phyloP scores from a whole-genome alignment of 2,113 vertebrate genomes.

The Sphyrna mokarran region DNA sequence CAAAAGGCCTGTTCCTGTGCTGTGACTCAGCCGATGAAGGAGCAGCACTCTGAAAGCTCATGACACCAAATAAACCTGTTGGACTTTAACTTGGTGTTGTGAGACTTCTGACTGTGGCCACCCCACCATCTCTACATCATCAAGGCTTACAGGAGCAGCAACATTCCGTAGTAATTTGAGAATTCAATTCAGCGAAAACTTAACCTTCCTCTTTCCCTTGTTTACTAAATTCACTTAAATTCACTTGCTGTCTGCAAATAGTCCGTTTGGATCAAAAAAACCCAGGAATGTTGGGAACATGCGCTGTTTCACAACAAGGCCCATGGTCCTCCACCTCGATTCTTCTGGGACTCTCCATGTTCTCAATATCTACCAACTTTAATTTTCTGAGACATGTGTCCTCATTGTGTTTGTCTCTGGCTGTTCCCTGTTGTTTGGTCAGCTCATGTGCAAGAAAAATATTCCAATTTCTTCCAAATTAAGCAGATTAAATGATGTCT shows the following conservation, averaged over 20 bases:
- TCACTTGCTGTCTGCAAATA: background rate
- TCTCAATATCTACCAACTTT: conserved; percentile 7
- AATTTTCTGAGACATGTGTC: conserved; percentile 24
- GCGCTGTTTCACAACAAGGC: too few species aligned
- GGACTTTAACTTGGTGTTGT: too few species aligned
- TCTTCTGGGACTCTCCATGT: background rate
- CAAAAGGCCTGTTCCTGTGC: too few species aligned
- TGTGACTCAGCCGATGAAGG: too few species aligned
- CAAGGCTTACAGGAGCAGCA: background rate
- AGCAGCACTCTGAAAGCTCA: too few species aligned
- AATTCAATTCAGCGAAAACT: background rate
- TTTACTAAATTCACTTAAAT: background rate
- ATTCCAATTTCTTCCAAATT: background rate
- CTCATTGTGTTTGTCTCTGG: conserved; percentile 11
- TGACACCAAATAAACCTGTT: too few species aligned
- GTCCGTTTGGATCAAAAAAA: background rate
- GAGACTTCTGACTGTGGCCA: too few species aligned
- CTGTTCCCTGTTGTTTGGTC: background rate
- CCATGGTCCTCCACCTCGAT: too few species aligned
- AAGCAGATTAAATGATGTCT: conserved; percentile 22
- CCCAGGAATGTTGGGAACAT: background rate
- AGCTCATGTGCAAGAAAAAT: conserved; percentile 12
- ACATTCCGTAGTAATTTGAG: background rate
- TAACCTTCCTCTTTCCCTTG: background rate
- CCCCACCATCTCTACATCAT: too few species aligned